Evolutionary conservation across 1,140 invertebrate species (phyloP), one percentile per base, ranked within the genome.

Genomic region (Cyrtorhinus lividipennis): DNA sequence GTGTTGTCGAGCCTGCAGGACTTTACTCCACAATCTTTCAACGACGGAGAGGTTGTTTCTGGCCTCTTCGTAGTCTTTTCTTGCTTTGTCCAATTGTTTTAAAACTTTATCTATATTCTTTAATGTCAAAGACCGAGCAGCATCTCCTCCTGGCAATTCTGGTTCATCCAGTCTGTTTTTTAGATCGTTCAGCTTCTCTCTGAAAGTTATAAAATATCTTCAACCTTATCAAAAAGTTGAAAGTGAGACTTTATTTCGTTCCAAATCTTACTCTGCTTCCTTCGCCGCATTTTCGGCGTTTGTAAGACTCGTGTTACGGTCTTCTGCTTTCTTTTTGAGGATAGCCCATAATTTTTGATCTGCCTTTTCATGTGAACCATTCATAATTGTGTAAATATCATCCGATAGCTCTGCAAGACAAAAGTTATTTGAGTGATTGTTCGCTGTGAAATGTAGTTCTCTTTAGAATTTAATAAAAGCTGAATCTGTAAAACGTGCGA

Each of bases 1-100:
- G 66, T 82, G 78, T 63, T 79, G 79, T 1, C 86, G 76, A 2
- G 85, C 84, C 13, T 77, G 69, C 66, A 83, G 80, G 13, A 87
- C 78, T 68, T 79, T 83, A 23, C 79, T 79, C 85, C 84, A 87
- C 66, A 83, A 87, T 67, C 79, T 82, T 66, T 87, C 83, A 1
- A 80, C 78, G 0, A 87, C 73, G 20, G 77, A 79, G 0, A 80
- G 72, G 8, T 75, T 75, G 23, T 78, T 74, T 45, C 75, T 67
- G 48, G 82, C 80, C 0, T 73, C 68, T 23, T 81, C 79, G 61
- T 81, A 81, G 3, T 78, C 77, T 13, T 76, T 73, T 67, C 83
- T 84, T 0, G 79, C 80, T 0, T 71, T 68, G 20, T 76, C 72
- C 1, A 89, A 75, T 62, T 86, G 83, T 0, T 76, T 73, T 44